These are phyloP conservation scores for Chironex yamaguchii DNA, from an alignment of 30 jellyfish, hydroid and myxozoan species.

Conservation along the genomic window DNA sequence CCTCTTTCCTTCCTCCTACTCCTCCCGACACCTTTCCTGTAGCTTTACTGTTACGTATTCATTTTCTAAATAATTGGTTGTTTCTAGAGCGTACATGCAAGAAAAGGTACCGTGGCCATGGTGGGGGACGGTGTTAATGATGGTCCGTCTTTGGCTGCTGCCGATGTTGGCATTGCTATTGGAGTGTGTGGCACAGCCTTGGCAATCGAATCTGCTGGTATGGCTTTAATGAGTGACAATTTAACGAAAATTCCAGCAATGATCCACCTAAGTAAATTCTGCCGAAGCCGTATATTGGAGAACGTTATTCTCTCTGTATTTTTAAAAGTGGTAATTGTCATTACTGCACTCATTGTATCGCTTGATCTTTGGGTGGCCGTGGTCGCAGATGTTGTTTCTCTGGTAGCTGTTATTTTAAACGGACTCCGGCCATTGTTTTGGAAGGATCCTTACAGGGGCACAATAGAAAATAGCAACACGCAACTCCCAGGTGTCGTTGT, in stretches of 20 bases:
- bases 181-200: slow-evolving; percentile 93
- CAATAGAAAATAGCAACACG: too few species aligned
- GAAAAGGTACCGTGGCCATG: slow-evolving; percentile 76
- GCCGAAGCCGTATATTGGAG: slow-evolving; percentile 74
- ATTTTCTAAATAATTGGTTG: not conserved
- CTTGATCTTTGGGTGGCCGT: slow-evolving; percentile 85
- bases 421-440: slow-evolving; percentile 87
- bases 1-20: not conserved
- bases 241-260: slow-evolving; percentile 72
- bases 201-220: slow-evolving; percentile 94
- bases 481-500: too few species aligned
- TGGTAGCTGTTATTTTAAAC: slow-evolving; percentile 77
- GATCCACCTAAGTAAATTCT: slow-evolving; percentile 60
- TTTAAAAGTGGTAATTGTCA: slow-evolving; percentile 67
- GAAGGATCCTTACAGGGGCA: too few species aligned
- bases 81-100: slow-evolving; percentile 14
- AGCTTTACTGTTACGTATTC: too few species aligned
- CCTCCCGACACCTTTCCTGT: not conserved
- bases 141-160: slow-evolving; percentile 94
- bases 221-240: slow-evolving; percentile 87
- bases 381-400: slow-evolving; percentile 84
- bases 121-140: slow-evolving; percentile 97
- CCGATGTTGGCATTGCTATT: slow-evolving; percentile 97
- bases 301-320: slow-evolving; percentile 66
- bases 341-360: slow-evolving; percentile 69